Conservation (phyloP, 1,140 invertebrate genomes). For the Mactra quadrangularis region DNA sequence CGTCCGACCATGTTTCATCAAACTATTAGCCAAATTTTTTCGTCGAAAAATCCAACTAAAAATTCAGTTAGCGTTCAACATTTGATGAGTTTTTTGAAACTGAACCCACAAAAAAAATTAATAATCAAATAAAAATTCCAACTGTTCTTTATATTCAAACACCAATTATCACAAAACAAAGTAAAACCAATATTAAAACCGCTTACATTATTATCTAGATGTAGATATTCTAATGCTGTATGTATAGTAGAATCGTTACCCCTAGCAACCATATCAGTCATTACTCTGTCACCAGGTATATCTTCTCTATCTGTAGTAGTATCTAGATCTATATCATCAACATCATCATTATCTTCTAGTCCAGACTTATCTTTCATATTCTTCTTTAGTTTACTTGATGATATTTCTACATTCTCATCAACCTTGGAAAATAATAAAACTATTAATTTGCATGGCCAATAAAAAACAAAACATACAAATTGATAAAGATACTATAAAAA, state of each 20-base stretch:
- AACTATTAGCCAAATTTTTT: too few relatives aligned
- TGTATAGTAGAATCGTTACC: constrained; percentile 89
- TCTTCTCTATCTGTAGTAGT: constrained; percentile 85
- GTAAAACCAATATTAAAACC: neutral
- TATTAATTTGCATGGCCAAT: too few relatives aligned
- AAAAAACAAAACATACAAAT: too few relatives aligned
- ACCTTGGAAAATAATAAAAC: constrained; percentile 25
- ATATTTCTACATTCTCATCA: constrained; percentile 57
- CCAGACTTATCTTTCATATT: constrained; percentile 63
- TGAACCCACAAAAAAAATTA: too few relatives aligned
- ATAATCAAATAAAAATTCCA: too few relatives aligned
- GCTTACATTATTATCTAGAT: constrained; percentile 59
- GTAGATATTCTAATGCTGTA: constrained; percentile 82
- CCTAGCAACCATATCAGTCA: constrained; percentile 88
- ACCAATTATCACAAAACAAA: too few relatives aligned
- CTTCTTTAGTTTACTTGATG: constrained; percentile 58
- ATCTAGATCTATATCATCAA: constrained; percentile 71
- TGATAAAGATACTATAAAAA: too few relatives aligned
- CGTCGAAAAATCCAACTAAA: too few relatives aligned
- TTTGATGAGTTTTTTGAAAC: too few relatives aligned
- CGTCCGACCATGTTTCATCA: too few relatives aligned
- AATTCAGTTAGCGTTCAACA: too few relatives aligned
- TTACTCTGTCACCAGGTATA: constrained; percentile 90
- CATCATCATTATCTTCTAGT: constrained; percentile 62
- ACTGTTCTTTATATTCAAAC: too few relatives aligned